These are phyloP conservation scores for Caenorhabditis briggsae DNA, from an alignment of 1,140 invertebrate species.

Conservation along the genomic window DNA sequence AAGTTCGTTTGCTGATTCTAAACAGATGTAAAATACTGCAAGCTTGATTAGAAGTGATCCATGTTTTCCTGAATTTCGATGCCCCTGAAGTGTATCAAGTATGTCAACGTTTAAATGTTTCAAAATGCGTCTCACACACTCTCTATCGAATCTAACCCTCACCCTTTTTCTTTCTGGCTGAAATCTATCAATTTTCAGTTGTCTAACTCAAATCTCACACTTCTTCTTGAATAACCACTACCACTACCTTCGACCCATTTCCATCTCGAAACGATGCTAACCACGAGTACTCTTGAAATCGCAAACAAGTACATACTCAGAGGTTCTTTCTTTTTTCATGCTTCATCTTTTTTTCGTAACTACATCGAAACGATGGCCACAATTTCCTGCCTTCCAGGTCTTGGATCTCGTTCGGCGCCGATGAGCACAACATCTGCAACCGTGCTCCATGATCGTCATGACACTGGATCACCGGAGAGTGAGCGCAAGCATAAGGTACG, in stretches of 20 bases:
- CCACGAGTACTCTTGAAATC: slow-evolving; percentile 31
- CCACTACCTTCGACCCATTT: not conserved
- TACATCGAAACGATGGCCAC: not conserved
- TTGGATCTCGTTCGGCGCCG: not conserved
- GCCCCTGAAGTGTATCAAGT: no score
- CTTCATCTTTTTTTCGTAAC: not conserved
- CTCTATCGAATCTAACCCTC: not conserved
- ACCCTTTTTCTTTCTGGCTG: no score
- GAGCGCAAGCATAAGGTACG: slow-evolving; percentile 7
- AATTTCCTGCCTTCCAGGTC: not conserved
- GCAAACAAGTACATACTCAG: slow-evolving; percentile 13
- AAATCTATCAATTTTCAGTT: not conserved
- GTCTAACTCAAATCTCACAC: not conserved
- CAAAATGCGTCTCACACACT: not conserved
- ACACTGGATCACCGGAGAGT: slow-evolving; percentile 20
- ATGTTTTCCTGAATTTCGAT: no score
- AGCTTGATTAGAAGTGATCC: no score
- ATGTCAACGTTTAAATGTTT: no score
- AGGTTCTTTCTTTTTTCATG: not conserved
- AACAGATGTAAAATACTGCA: no score
- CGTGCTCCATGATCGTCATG: not conserved
- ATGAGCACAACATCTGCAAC: slow-evolving; percentile 25
- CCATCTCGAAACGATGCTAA: slow-evolving; percentile 6
- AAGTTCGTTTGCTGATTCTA: no score
- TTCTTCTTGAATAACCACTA: not conserved